Percentiles rank a stretch among this genome's conserved stretches.
Evolutionary conservation across 2,888 invertebrate species (phyloP).

Genomic region (Stenodera caucasica): DNA sequence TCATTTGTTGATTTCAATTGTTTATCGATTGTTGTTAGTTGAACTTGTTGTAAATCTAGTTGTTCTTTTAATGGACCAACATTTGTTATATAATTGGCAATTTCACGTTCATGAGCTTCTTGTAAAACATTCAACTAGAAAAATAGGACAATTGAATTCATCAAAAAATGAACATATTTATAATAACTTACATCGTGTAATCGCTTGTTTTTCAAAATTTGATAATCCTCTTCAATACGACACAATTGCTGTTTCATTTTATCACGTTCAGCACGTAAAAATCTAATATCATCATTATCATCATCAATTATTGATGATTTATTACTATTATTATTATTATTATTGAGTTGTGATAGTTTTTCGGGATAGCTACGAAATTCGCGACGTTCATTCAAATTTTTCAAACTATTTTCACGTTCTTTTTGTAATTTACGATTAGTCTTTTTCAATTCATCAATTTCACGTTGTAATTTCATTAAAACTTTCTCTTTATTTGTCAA

Average conservation of each 20-base stretch:
- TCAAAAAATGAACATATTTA: neutral
- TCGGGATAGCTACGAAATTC: slow-evolving; percentile 50
- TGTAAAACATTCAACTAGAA: slow-evolving; percentile 74
- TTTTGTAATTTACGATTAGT: slow-evolving; percentile 75
- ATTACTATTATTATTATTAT: neutral
- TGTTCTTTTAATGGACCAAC: slow-evolving; percentile 63
- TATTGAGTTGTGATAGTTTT: slow-evolving; percentile 44
- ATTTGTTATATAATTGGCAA: slow-evolving; percentile 67
- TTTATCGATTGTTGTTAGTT: slow-evolving; percentile 56
- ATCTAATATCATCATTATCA: slow-evolving; percentile 59
- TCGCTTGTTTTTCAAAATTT: slow-evolving; percentile 73
- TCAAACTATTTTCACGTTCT: slow-evolving; percentile 67
- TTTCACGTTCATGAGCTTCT: slow-evolving; percentile 71
- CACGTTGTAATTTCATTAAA: slow-evolving; percentile 71
- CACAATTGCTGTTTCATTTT: slow-evolving; percentile 64
- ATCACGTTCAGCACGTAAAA: slow-evolving; percentile 61
- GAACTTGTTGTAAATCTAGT: slow-evolving; percentile 62
- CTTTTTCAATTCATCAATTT: slow-evolving; percentile 74
- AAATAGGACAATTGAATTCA: slow-evolving; percentile 19
- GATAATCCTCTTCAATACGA: slow-evolving; percentile 71
- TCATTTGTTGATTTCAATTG: slow-evolving; percentile 54
- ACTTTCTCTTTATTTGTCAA: slow-evolving; percentile 73
- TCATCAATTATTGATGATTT: slow-evolving; percentile 48
- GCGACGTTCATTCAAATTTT: slow-evolving; percentile 51
- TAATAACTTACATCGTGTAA: slow-evolving; percentile 77